Evolutionary conservation across 2,888 invertebrate genomes (phyloP).

Genomic region (Callyntrura sp.): DNA sequence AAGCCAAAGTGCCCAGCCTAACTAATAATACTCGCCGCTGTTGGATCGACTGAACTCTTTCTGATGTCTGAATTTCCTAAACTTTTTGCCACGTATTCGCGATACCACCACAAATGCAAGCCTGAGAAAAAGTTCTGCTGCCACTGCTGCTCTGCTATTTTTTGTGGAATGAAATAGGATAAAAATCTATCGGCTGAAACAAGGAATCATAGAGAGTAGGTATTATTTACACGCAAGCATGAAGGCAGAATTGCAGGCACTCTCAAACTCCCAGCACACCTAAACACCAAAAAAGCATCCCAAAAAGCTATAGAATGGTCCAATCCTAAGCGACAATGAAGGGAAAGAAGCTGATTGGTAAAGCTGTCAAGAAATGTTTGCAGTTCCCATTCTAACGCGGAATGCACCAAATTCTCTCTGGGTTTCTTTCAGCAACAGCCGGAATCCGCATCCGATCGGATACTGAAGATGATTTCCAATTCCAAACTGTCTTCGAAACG

Average conservation of each 20-base stretch:
- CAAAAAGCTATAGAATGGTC: slow-evolving; percentile 73
- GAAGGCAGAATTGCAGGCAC: neutral
- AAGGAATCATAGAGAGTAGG: neutral
- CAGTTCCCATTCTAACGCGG: slow-evolving; percentile 72
- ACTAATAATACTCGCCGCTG: too few species aligned
- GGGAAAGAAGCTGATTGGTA: slow-evolving; percentile 72
- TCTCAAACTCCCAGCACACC: slow-evolving; percentile 19
- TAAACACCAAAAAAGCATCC: slow-evolving; percentile 59
- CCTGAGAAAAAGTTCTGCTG: too few species aligned
- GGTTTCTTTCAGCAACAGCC: slow-evolving; percentile 9
- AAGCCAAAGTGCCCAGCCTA: too few species aligned
- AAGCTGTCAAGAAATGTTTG: slow-evolving; percentile 60
- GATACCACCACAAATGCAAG: too few species aligned
- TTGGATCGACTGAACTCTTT: too few species aligned
- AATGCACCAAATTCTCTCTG: slow-evolving; percentile 62
- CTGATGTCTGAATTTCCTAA: too few species aligned
- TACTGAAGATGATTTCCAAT: neutral
- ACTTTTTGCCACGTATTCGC: too few species aligned
- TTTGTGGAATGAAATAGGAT: slow-evolving; percentile 14
- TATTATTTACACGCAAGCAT: slow-evolving; percentile 2
- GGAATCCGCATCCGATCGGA: slow-evolving; percentile 4
- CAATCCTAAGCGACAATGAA: slow-evolving; percentile 76
- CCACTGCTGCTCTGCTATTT: neutral
- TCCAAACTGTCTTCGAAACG: neutral
- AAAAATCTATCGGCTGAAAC: slow-evolving; percentile 19